Evolutionary conservation across 1,140 invertebrate genomes (phyloP), one percentile per base, ranked within the genome.

Genomic region (Bombus cullumanus): DNA sequence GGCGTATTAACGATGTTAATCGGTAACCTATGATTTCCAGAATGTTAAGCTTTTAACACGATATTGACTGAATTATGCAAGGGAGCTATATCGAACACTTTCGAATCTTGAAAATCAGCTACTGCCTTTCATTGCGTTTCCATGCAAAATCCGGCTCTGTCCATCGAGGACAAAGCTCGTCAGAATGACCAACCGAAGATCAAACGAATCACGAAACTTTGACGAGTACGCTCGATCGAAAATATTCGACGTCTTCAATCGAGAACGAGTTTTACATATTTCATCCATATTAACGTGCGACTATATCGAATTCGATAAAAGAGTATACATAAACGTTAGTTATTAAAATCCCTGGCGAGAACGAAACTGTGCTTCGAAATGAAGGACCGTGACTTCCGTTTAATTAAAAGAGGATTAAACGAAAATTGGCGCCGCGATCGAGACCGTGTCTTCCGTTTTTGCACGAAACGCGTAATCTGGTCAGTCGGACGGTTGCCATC

Each of bases 231-330:
- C 43, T 81, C 62, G n/a, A 22, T 25, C 39, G 39, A 18, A 13
- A 66, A 3, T 39, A 25, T 72, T 57, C 47, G n/a, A 18, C 8
- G 28, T 57, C 43, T 73, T 81, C 79, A 34, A 81, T 81, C n/a
- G 69, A 25, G 47, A 34, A 81, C 66, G 28, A 6, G 76, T 75
- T 83, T 83, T 66, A 41, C 81, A 68, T 66, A 77, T 53, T 34
- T 68, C 81, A 77, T 83, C 9, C 81, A 77, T 83, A 83, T 76
- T 77, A 76, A 83, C 59, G 9, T 1, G 81, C 71, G 15, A 22
- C 34, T 62, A 76, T 37, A 68, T 74, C 43, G 28, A 75, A 41
- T n/a, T 47, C 34, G 68, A 37, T 13, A 3, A 72, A 57, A 73
- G 37, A n/a, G 12, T 62, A n/a, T 62, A n/a, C 12, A 13, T 73